Evolutionary conservation across 2,888 invertebrate genomes (phyloP), one percentile per base, ranked within the genome.

Genomic region (Pristionchus japonicus): DNA sequence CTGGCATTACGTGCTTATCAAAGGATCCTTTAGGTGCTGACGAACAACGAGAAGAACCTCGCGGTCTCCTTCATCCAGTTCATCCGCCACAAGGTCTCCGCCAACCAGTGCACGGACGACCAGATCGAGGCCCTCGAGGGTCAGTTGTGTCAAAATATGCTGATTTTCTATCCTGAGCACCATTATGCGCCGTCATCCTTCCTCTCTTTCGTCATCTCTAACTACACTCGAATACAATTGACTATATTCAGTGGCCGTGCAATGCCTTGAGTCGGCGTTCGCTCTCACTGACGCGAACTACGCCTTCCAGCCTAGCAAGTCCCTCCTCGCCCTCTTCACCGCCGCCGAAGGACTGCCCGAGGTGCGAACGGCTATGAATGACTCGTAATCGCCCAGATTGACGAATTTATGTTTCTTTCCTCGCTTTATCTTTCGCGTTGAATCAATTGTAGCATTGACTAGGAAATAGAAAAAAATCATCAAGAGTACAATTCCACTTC

Each of bases 201-300:
- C 43, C n/a, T n/a, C n/a, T n/a, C n/a, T 43, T 80, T 74, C 74
- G 83, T 49, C 49, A 83, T 52, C 52, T 17, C 52, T 27, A 49
- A 15, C 1, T 2, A 52, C 20, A 52, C 23, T 52, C 20, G 20
- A 17, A 23, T 40, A 27, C 20, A 23, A 83, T 23, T 40, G 9
- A 20, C 20, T n/a, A n/a, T 31, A 27, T 91, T 95, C 92, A 95
- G 98, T 99, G 89, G 97, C 98, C 64, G 96, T 97, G 91, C 98
- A 98, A 95, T 98, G 98, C 77, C 92, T 91, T 92, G 97, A 98
- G 95, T 97, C 97, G 83, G 97, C 97, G 13, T 98, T 97, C 95
- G 96, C 96, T 91, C 95, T 98, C 1, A 95, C 94, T 90, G 95
- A 95, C 52, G 94, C 95, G 88, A 95, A 96, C 91, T 92, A 93